A percentile compares a stretch with the other conserved stretches of the same genome.
These are phyloP conservation scores for Tolmerus cingulatus DNA, from an alignment of 2,888 invertebrate genomes.

Conservation along the genomic window DNA sequence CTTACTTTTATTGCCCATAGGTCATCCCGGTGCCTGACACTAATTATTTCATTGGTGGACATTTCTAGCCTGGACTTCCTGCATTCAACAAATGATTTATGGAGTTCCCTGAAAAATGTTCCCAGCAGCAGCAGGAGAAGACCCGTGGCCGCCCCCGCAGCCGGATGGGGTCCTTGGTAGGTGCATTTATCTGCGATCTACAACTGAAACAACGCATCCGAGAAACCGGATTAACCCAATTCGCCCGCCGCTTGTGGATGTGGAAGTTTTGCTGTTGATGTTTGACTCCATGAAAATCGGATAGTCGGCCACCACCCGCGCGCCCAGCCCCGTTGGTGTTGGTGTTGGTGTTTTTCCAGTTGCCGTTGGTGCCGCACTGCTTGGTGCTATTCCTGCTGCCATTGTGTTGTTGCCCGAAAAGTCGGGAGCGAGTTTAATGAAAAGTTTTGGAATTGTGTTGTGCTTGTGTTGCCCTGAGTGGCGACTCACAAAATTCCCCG, in stretches of 20 bases:
- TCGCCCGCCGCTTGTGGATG: not conserved
- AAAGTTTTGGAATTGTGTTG: slow-evolving; percentile 25
- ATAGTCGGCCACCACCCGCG: not conserved
- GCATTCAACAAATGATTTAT: slow-evolving; percentile 26
- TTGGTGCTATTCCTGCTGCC: not conserved
- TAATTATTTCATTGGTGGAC: slow-evolving; percentile 42
- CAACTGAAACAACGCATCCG: slow-evolving; percentile 19
- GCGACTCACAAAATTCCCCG: not conserved
- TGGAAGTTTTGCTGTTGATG: slow-evolving; percentile 1
- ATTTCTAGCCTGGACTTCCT: slow-evolving; percentile 38
- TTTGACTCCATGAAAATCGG: slow-evolving; percentile 1
- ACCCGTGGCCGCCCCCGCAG: not conserved
- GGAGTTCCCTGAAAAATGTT: not conserved
- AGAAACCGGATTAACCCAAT: slow-evolving; percentile 16
- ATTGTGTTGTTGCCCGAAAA: not conserved
- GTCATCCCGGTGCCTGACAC: not conserved
- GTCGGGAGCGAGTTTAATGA: slow-evolving; percentile 1
- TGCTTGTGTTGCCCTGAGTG: not conserved
- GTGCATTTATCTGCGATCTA: slow-evolving; percentile 14
- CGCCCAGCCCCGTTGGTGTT: too few relatives aligned
- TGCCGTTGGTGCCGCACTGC: not conserved
- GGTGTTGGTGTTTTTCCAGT: not conserved
- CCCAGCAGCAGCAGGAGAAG: not conserved
- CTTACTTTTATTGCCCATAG: not conserved
- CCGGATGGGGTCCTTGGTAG: not conserved